Percentiles rank a stretch among this genome's conserved stretches.
Evolutionary conservation across 2,113 vertebrate genomes (phyloP).

Genomic region (Ariopsis seemanni): DNA sequence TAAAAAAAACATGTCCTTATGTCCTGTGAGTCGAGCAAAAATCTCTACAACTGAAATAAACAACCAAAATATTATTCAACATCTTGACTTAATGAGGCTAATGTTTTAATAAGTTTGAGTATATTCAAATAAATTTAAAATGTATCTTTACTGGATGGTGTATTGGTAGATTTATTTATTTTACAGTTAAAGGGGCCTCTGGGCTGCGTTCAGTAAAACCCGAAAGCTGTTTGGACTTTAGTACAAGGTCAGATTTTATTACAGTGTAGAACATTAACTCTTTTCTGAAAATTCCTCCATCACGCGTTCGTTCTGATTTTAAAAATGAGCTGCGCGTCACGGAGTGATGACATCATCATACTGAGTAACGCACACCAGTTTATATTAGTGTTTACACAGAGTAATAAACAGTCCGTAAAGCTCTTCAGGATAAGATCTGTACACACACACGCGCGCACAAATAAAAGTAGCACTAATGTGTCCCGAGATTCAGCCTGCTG

Average conservation of each 20-base stretch:
- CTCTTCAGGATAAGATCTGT: not conserved
- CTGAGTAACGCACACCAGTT: not conserved
- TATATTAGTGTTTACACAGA: not conserved
- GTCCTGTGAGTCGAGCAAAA: not conserved
- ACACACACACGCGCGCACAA: not conserved
- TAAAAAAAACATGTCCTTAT: not conserved
- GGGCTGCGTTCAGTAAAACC: not conserved
- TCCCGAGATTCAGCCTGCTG: not conserved
- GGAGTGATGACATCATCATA: not conserved
- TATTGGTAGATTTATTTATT: not conserved
- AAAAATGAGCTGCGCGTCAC: not conserved
- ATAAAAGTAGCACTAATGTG: not conserved
- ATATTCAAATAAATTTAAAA: not conserved
- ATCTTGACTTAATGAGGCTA: not conserved
- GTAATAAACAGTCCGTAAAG: not conserved
- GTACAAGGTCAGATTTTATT: slow-evolving; percentile 13
- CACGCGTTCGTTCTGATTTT: not conserved
- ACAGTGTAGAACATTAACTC: not conserved
- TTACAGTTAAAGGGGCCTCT: not conserved
- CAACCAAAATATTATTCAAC: not conserved
- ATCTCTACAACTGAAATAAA: not conserved
- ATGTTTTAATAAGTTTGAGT: not conserved
- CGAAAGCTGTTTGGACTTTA: not conserved
- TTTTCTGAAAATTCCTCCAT: not conserved
- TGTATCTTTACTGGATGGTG: not conserved